phyloP scores from a whole-genome alignment of 2,113 vertebrate genomes.

The Rhagologus leucostigma region DNA sequence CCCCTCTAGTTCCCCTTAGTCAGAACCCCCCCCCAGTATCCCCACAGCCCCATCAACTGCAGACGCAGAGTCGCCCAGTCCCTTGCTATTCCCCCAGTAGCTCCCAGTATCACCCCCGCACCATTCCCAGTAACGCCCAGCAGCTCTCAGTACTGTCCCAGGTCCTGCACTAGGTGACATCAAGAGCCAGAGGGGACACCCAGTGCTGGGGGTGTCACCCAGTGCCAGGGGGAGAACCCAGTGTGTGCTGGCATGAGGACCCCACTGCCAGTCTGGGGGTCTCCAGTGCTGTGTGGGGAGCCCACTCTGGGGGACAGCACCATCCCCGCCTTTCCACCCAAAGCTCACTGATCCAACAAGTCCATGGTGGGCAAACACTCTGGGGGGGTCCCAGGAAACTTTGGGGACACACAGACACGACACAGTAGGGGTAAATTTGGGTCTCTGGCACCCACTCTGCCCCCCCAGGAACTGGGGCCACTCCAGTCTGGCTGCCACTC shows the following conservation, averaged over 20 bases:
- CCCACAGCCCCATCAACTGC: not conserved
- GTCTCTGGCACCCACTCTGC: not conserved
- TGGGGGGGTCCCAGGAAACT: not conserved
- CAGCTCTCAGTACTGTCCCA: not conserved
- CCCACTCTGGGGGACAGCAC: not conserved
- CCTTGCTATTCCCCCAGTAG: not conserved
- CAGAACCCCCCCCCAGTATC: not conserved
- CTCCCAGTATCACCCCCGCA: not conserved
- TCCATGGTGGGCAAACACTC: not conserved
- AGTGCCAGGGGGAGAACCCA: not conserved
- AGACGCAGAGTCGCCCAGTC: not conserved
- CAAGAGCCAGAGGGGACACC: not conserved
- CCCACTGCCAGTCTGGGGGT: no score
- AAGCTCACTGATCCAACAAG: not conserved
- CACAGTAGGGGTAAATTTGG: not conserved
- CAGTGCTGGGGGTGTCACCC: not conserved
- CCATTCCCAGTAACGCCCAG: not conserved
- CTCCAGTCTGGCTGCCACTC: not conserved
- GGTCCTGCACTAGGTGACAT: not conserved
- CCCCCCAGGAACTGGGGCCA: not conserved
- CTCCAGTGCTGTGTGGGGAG: not conserved
- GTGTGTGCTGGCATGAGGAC: not conserved
- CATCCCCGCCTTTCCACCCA: not conserved
- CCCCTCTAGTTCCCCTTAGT: not conserved
- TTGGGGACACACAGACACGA: not conserved